These are phyloP conservation scores for Apotomis turbidana DNA, from an alignment of 2,888 invertebrate genomes.

Conservation along the genomic window DNA sequence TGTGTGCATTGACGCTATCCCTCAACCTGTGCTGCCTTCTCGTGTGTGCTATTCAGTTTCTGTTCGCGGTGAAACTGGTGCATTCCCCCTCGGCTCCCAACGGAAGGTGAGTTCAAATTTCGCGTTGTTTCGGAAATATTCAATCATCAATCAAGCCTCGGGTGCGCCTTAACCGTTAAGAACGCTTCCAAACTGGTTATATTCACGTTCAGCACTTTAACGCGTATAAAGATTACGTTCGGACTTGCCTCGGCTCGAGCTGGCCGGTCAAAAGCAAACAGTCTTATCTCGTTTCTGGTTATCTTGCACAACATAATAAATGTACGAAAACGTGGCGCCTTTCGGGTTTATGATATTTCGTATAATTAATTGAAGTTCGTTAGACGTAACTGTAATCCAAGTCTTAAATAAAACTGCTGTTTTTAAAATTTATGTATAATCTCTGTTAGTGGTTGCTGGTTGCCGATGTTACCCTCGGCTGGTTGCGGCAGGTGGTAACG, in stretches of 20 bases:
- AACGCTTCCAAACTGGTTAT: conserved; percentile 67
- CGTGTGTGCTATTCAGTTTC: conserved; percentile 96
- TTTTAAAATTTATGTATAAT: conserved; percentile 4
- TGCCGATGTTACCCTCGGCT: conserved; percentile 16
- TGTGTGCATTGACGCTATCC: conserved; percentile 94
- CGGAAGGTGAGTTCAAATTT: conserved; percentile 77
- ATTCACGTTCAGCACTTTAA: conserved; percentile 53
- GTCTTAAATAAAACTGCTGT: conserved; percentile 17
- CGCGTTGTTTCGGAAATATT: conserved; percentile 33
- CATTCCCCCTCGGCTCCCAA: conserved; percentile 93
- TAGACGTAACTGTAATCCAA: conserved; percentile 45
- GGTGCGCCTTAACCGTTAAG: conserved; percentile 62
- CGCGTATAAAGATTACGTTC: conserved; percentile 51
- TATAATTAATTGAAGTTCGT: conserved; percentile 45
- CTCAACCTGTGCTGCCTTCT: conserved; percentile 95
- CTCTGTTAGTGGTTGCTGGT: neutral
- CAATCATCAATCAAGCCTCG: conserved; percentile 50
- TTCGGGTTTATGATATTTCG: conserved; percentile 38
- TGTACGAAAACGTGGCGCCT: conserved; percentile 61
- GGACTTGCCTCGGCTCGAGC: conserved; percentile 52
- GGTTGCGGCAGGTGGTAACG: conserved; percentile 74
- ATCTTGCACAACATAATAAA: conserved; percentile 71
- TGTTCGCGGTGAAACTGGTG: conserved; percentile 96
- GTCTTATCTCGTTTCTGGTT: conserved; percentile 71
- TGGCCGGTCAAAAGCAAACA: conserved; percentile 57